phyloP scores from a whole-genome alignment of 2,888 invertebrate species.

The Tiliacea aurago region DNA sequence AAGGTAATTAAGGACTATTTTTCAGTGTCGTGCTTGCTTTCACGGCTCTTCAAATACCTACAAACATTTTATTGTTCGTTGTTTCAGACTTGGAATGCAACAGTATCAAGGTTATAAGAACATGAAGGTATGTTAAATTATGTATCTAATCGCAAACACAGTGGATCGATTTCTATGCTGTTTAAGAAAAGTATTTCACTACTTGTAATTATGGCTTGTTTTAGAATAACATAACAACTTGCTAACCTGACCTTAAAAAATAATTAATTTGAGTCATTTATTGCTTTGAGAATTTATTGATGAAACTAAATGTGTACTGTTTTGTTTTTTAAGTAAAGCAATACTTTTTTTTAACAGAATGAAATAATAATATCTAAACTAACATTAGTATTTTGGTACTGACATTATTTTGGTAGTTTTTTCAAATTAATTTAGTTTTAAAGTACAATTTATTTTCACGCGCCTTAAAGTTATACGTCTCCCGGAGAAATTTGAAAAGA shows the following conservation, averaged over 20 bases:
- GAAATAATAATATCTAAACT: background rate
- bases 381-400: background rate
- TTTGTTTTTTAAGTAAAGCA: background rate
- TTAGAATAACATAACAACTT: background rate
- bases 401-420: background rate
- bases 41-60: background rate
- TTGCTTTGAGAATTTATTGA: too few relatives aligned
- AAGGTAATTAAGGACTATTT: accelerated
- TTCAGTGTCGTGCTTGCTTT: background rate
- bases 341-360: background rate
- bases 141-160: background rate
- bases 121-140: conserved; percentile 71
- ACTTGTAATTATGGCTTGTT: background rate
- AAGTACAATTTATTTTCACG: conserved; percentile 6
- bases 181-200: background rate
- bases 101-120: conserved; percentile 65
- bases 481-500: conserved; percentile 15
- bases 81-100: conserved; percentile 68
- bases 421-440: background rate
- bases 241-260: background rate
- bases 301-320: too few relatives aligned
- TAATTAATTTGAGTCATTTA: background rate
- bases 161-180: background rate
- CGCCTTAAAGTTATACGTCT: background rate
- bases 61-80: conserved; percentile 38